Base-by-base conservation (phyloP, 2,113 vertebrate genomes). In the Thomomys bottae region DNA sequence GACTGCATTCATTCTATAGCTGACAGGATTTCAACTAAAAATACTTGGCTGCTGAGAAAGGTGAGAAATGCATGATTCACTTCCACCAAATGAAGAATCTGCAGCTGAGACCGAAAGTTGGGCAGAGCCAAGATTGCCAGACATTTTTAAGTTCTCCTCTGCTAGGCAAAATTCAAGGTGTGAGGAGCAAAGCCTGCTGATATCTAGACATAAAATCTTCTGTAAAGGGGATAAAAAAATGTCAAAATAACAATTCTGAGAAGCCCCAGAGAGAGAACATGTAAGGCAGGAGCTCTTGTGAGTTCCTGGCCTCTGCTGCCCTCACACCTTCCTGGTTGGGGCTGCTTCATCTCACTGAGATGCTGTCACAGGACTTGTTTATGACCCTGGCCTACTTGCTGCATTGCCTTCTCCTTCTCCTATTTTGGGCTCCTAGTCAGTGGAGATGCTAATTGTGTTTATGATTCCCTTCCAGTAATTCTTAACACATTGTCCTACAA, bases 11-110 rank as follows among this genome's bases (percentile, higher is more conserved):
- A 68, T 72, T 86, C 79, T 42, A 40, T 57, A 26, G 76, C 84
- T 92, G 87, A 92, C 87, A 91, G 94, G 49, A 54, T 54, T 54
- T 73, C 76, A 88, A 95, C 89, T 96, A 96, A 96, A 96, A 96
- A 96, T 96, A 96, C 91, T 96, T 82, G 68, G 77, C 89, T 95
- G 80, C 87, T 93, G 88, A 93, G 87, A 93, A 95, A 95, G 91
- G 87, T 95, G 95, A 95, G 94, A 96, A 96, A 95, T 54, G 87
- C 92, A 89, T 96, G 95, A 96, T 67, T 96, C 96, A 96, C 71
- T 90, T 42, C 75, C 87, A 90, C 88, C 92, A 89, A 88, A 95
- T 90, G 91, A 94, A 95, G 96, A 95, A 42, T 81, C 77, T 85
- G 57, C 89, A 75, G 68, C 92, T 84, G 85, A 86, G 91, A 70